Evolutionary conservation across 2,113 vertebrate genomes (phyloP), one percentile per base, ranked within the genome.

Genomic region (Pagrus major): DNA sequence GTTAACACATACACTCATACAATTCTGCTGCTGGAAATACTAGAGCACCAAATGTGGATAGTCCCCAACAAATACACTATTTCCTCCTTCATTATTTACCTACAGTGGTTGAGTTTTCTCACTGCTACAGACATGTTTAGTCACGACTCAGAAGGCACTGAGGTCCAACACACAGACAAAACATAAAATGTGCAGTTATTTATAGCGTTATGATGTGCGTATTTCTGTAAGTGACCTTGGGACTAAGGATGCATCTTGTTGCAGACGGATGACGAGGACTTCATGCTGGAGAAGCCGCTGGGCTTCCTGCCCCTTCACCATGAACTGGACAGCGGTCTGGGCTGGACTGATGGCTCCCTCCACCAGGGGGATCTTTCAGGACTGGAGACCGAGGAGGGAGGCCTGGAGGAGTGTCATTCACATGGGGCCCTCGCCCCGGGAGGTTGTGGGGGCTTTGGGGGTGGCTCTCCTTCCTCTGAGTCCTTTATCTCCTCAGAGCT

Each of bases 341-440:
- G 95, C 68, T 95, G 93, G 92, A 94, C 94, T 0, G 94, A 95
- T 0, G 94, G 93, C 37, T 94, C 94, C 33, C 76, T 94, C 65
- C 95, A 94, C 75, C 93, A 95, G 78, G 95, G 93, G 0, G 93
- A 95, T 76, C 90, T 95, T 18, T 95, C 94, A 0, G 95, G 94
- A 25, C 74, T 94, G 33, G 94, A 95, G 78, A 94, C 94, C 0
- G 94, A 94, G 76, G 94, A 93, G 66, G 93, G 91, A n/a, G 93
- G 94, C 39, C 67, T 95, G 33, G 94, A 95, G n/a, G 94, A 95
- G 27, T 91, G 86, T 31, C 91, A 92, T 23, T 39, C 56, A 1
- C 90, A 92, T 16, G 80, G 86, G 11, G 71, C 73, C 27, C 81
- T 77, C 0, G 91, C 89, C 6, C 86, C 90, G 0, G 93, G 92